A percentile compares a stretch with the other conserved stretches of the same genome.
Evolutionary conservation across 2,888 invertebrate genomes (phyloP).

Genomic region (Malthinus flaveolus): DNA sequence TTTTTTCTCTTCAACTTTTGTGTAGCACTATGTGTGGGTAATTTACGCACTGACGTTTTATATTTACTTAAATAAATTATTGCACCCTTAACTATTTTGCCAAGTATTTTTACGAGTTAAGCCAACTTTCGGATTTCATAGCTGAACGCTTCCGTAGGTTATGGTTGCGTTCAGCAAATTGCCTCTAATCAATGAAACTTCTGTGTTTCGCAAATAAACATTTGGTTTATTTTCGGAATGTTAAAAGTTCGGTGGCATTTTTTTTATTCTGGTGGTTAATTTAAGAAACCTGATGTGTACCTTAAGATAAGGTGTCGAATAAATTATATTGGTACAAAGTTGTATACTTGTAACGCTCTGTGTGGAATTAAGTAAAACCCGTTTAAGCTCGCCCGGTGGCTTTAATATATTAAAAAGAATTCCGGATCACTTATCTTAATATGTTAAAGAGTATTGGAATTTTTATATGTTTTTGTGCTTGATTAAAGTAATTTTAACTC

Average conservation of each 20-base stretch:
- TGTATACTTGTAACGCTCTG: conserved; percentile 26
- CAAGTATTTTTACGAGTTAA: no score
- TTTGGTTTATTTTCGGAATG: no score
- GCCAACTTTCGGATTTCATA: no score
- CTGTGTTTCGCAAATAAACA: no score
- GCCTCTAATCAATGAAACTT: no score
- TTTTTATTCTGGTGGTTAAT: conserved; percentile 20
- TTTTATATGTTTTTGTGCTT: conserved; percentile 23
- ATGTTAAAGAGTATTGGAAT: conserved; percentile 22
- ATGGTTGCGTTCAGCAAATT: no score
- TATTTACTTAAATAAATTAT: no score
- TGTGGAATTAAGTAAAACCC: conserved; percentile 19
- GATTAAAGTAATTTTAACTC: conserved; percentile 22
- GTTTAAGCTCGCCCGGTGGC: conserved; percentile 23
- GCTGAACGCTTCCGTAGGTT: no score
- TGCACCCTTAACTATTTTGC: no score
- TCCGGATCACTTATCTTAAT: conserved; percentile 23
- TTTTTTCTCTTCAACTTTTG: no score
- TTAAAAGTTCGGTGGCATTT: conserved; percentile 20
- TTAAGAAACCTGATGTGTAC: conserved; percentile 22
- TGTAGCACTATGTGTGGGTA: no score
- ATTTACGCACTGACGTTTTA: no score
- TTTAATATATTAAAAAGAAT: conserved; percentile 15
- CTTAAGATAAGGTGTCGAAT: conserved; percentile 21
- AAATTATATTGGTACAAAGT: conserved; percentile 28